Evolutionary conservation across 2,797 vertebrate genomes (phyloP), one percentile per base, ranked within the genome.

Genomic region (Micropoecilia bifurca): DNA sequence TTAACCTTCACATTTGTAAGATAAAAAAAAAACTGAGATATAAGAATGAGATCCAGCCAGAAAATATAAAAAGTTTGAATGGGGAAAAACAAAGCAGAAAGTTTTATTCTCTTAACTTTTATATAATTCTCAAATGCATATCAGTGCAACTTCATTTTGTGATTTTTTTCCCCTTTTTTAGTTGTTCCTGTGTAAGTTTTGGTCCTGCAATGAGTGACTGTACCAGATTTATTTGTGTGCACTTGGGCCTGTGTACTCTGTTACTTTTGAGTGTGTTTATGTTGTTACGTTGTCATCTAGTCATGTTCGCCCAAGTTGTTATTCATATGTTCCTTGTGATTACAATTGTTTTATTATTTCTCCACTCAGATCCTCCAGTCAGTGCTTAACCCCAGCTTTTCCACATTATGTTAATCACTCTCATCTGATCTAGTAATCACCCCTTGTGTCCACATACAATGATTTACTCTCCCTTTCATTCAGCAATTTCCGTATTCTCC

Each of bases 1-100:
- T 93, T 81, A 83, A 89, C 83, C 90, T 88, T 75, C 77, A 82
- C 84, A 77, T 75, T 84, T 75, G 66, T 48, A n/a, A 50, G 55
- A 63, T 39, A 77, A 61, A 71, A 41, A 57, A 75, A 50, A 53
- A 46, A 25, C 18, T 76, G 45, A 7, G 77, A 79, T 46, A n/a
- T 41, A 30, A 69, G 83, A 76, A 74, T 84, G 71, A 83, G 30
- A 82, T 81, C 36, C 53, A 82, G 61, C 12, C 20, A 61, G 46
- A 45, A 8, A 4, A 33, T 30, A 77, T 69, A 74, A 77, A 55
- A 85, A 79, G 25, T 50, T 82, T 75, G 73, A 76, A 81, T 30
- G 48, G 28, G 28, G n/a, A 84, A 43, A 46, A 43, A 46, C 36
- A 74, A 39, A 74, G 75, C 20, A 73, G 25, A 79, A 84, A 14